These are phyloP conservation scores for Trachelus troglodyta DNA, from an alignment of 2,888 invertebrate species.

Conservation along the genomic window DNA sequence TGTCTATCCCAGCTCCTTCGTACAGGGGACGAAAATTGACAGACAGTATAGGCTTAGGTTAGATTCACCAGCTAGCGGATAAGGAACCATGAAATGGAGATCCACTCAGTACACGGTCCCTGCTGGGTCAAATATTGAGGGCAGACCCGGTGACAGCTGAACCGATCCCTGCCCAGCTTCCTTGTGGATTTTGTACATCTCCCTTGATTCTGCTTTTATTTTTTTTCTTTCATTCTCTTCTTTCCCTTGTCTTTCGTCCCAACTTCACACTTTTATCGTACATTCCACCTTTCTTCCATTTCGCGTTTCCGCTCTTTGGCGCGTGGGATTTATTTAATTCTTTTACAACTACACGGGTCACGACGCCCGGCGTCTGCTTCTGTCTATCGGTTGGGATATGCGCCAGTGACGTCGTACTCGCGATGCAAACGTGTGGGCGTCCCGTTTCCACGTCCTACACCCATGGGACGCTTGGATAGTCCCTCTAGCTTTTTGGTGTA, in stretches of 20 bases:
- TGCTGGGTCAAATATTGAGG: background rate
- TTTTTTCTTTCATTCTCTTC: slow-evolving; percentile 8
- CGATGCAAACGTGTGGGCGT: background rate
- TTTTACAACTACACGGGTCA: background rate
- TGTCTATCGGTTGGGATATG: background rate
- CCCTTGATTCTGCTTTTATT: slow-evolving; percentile 11
- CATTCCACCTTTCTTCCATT: slow-evolving; percentile 3
- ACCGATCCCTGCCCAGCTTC: background rate
- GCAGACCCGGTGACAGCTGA: background rate
- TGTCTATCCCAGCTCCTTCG: background rate
- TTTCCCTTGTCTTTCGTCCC: slow-evolving; percentile 11
- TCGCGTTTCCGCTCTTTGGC: slow-evolving; percentile 12
- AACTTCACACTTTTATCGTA: background rate
- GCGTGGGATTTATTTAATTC: background rate
- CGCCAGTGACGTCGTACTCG: background rate
- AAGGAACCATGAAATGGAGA: background rate
- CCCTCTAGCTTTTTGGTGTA: background rate
- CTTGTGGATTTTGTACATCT: slow-evolving; percentile 20
- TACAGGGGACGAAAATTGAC: background rate
- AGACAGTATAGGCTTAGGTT: background rate
- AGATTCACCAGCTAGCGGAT: background rate
- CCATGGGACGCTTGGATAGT: background rate
- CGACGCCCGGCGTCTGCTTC: background rate
- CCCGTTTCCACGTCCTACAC: background rate
- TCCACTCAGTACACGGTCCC: background rate